These are phyloP conservation scores for Bombus pascuorum DNA, from an alignment of 1,140 invertebrate species.

Conservation along the genomic window DNA sequence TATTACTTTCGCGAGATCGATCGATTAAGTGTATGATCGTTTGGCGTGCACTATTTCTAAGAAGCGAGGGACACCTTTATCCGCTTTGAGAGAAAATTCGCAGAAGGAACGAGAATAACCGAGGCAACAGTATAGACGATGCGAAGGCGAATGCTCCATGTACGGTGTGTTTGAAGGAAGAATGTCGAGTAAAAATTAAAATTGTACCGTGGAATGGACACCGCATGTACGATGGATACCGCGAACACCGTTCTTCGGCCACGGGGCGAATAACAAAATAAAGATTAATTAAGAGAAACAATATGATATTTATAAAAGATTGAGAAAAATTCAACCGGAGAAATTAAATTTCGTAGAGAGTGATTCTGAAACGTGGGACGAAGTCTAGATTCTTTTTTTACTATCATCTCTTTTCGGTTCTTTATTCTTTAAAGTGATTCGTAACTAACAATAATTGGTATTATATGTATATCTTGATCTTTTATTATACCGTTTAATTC, in stretches of 20 bases:
- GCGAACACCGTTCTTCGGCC: constrained; percentile 63
- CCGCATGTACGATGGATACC: constrained; percentile 62
- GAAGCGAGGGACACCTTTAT: neutral
- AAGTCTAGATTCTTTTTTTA: too few species aligned
- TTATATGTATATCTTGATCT: too few species aligned
- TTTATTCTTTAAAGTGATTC: too few species aligned
- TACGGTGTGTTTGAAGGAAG: neutral
- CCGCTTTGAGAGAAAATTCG: neutral
- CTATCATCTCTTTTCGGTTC: too few species aligned
- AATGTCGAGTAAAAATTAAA: constrained; percentile 45
- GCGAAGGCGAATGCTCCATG: constrained; percentile 3
- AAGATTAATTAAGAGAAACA: constrained; percentile 51
- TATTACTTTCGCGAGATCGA: neutral
- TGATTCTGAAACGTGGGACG: too few species aligned
- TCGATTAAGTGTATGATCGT: neutral
- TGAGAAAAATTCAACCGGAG: neutral
- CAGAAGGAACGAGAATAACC: neutral
- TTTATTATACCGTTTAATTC: too few species aligned
- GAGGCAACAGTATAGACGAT: constrained; percentile 5
- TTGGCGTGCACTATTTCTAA: constrained; percentile 2
- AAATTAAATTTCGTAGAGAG: too few species aligned
- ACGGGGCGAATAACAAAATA: constrained; percentile 44
- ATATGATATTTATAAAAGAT: neutral
- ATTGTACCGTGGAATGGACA: constrained; percentile 72
- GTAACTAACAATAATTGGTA: too few species aligned